phyloP scores from a whole-genome alignment of 2,113 vertebrate species.

The Hepsetus odoe region DNA sequence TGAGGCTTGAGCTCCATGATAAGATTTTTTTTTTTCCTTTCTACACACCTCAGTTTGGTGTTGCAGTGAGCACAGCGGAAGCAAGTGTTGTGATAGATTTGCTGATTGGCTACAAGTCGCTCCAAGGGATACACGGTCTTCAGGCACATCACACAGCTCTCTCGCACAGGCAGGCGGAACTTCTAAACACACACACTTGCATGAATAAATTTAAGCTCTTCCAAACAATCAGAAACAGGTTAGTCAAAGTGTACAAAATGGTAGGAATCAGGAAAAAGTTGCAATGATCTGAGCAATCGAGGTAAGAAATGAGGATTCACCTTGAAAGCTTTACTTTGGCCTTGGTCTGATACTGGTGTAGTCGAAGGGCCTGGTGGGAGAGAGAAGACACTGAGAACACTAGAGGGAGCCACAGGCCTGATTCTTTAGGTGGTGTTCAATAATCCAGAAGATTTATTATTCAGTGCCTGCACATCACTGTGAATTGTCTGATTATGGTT shows the following conservation, averaged over 20 bases:
- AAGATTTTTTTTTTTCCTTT: not conserved
- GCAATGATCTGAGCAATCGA: not conserved
- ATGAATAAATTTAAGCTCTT: not conserved
- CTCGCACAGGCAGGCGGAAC: conserved; percentile 83
- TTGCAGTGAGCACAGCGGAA: conserved; percentile 97
- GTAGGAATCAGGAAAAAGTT: not conserved
- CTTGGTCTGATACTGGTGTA: conserved; percentile 50
- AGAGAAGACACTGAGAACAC: conserved; percentile 33
- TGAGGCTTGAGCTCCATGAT: not conserved
- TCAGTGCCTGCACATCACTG: too few relatives aligned
- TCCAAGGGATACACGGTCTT: conserved; percentile 98
- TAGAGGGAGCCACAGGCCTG: conserved; percentile 50
- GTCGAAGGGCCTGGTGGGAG: conserved; percentile 50
- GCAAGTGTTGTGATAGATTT: conserved; percentile 90
- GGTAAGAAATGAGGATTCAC: conserved; percentile 54
- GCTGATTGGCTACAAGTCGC: conserved; percentile 92
- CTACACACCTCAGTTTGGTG: conserved; percentile 91
- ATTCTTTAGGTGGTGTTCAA: not conserved
- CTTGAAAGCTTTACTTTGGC: conserved; percentile 64
- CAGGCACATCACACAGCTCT: conserved; percentile 87
- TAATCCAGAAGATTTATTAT: not conserved
- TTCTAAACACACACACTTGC: conserved; percentile 70
- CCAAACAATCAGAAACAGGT: not conserved
- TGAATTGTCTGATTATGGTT: too few relatives aligned
- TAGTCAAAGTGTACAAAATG: not conserved